Evolutionary conservation across 2,113 vertebrate species (phyloP), one percentile per base, ranked within the genome.

Genomic region (Asarcornis scutulata): DNA sequence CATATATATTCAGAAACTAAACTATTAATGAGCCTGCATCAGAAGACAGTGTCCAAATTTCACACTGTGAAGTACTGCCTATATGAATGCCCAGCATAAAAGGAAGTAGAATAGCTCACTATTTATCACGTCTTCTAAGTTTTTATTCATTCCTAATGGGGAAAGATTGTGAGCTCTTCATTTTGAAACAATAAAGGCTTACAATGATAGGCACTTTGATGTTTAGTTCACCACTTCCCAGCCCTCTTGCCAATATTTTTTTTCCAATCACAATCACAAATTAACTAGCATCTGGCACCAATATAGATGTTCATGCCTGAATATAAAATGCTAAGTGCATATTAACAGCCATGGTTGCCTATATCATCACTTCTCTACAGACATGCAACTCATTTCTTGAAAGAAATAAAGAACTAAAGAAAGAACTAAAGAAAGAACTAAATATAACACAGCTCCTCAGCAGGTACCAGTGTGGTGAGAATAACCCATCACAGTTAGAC

Each of bases 361-460:
- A 17, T 36, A 67, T 36, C n/a, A 58, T 56, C 59, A 59, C 34
- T 82, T 80, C 74, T 83, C 17, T 67, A 77, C 3, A 92, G 18
- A 62, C 22, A 72, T 1, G 64, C 34, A 88, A 93, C 64, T 93
- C 13, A 68, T 64, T 88, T 88, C 56, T 64, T 88, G 64, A 68
- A 91, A 91, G 58, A 91, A 96, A 83, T 48, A 48, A 48, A 48
- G 46, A 48, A 48, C 10, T 48, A 48, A 22, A 48, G 46, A 48
- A 21, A 48, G 46, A 48, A 62, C 53, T 74, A 91, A 92, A 93
- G 46, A 48, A 21, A 48, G 46, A 48, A 62, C 53, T 74, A 91
- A 92, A 93, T 92, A 89, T 68, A 91, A 94, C 56, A 58, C 21
- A 58, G 31, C 23, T 92, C 34, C 86, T 91, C 96, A 91, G 88